Percentiles rank a stretch among this genome's conserved stretches.
Evolutionary conservation across 2,113 vertebrate genomes (phyloP).

Genomic region (Brachyhypopomus occidentalis): DNA sequence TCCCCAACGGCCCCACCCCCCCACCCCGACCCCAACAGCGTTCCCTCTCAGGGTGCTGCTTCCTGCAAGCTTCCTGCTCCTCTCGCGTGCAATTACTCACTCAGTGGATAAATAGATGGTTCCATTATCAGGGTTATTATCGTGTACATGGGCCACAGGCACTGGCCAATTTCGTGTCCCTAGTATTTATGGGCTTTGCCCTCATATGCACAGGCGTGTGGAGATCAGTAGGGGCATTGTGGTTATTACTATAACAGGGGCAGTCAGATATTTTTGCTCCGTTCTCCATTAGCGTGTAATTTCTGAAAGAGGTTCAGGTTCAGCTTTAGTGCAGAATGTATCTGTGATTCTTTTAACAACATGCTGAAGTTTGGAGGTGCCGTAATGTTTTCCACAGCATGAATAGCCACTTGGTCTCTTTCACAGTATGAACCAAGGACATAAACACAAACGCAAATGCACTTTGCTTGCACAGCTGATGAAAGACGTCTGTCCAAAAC

Average conservation of each 20-base stretch:
- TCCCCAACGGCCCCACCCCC: slow-evolving; percentile 18
- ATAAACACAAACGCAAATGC: too few species aligned
- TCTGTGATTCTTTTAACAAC: neutral
- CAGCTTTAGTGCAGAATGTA: neutral
- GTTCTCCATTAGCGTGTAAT: slow-evolving; percentile 4
- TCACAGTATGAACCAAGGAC: neutral
- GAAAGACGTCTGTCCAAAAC: too few species aligned
- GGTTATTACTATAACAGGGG: neutral
- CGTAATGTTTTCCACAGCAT: neutral
- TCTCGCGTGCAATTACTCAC: slow-evolving; percentile 55
- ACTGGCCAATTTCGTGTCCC: slow-evolving; percentile 48
- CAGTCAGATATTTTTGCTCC: slow-evolving; percentile 21
- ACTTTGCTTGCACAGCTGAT: too few species aligned
- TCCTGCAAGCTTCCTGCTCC: slow-evolving; percentile 41
- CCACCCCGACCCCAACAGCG: slow-evolving; percentile 25
- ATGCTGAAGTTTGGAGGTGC: neutral
- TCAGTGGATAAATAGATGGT: slow-evolving; percentile 55
- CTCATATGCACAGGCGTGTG: slow-evolving; percentile 26
- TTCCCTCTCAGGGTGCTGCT: slow-evolving; percentile 37
- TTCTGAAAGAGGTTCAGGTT: neutral
- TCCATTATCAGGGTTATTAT: slow-evolving; percentile 56
- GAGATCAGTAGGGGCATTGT: neutral
- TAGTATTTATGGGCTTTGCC: slow-evolving; percentile 46
- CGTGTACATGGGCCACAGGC: slow-evolving; percentile 34
- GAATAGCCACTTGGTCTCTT: neutral